A percentile compares a stretch with the other conserved stretches of the same genome.
These are phyloP conservation scores for Centropus bengalensis DNA, from an alignment of 2,113 vertebrate species.

Conservation along the genomic window DNA sequence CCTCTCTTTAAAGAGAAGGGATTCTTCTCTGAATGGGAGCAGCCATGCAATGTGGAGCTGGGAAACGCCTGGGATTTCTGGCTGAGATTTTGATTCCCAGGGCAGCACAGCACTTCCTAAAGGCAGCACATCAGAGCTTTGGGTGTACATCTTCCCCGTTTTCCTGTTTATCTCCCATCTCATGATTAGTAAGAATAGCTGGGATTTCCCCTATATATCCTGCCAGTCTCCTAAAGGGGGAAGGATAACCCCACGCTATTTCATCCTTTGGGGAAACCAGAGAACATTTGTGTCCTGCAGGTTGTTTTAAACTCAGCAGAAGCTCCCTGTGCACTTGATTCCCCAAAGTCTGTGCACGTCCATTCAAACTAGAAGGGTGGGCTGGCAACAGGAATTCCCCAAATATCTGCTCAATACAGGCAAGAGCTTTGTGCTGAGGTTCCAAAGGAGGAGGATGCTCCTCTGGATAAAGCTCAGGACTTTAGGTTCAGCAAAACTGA, in stretches of 20 bases:
- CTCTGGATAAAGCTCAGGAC: background rate
- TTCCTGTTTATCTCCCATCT: background rate
- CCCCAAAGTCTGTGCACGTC: background rate
- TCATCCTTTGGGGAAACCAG: background rate
- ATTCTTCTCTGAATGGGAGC: constrained; percentile 77
- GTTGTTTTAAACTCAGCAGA: background rate
- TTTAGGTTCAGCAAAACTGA: background rate
- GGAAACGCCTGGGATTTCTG: constrained; percentile 54
- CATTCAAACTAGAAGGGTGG: background rate
- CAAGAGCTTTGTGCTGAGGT: background rate
- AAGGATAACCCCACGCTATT: background rate
- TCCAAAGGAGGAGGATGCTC: background rate
- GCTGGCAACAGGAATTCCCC: background rate
- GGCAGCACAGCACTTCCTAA: constrained; percentile 26
- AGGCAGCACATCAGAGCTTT: background rate
- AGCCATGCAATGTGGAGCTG: constrained; percentile 74
- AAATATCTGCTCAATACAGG: background rate
- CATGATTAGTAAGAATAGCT: background rate
- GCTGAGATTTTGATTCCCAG: constrained; percentile 46
- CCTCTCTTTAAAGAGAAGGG: constrained; percentile 66
- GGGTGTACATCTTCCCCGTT: background rate
- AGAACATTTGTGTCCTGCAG: background rate
- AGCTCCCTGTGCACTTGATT: background rate
- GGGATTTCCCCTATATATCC: background rate
- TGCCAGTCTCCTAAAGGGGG: background rate